These are phyloP conservation scores for Anorthoa munda DNA, from an alignment of 2,888 invertebrate species.

Conservation along the genomic window DNA sequence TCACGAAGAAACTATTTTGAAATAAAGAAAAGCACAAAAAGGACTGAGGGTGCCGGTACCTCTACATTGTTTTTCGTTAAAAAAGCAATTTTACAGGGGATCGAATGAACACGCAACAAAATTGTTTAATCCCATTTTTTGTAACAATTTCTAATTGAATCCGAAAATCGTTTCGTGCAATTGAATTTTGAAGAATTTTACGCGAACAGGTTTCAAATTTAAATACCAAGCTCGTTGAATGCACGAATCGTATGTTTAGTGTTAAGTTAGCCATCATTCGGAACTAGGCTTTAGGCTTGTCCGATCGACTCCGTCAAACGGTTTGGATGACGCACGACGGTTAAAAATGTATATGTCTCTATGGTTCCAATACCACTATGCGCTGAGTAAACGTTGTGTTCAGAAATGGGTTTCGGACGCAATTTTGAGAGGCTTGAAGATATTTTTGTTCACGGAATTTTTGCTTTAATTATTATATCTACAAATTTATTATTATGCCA, in stretches of 20 bases:
- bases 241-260: not conserved
- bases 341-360: constrained; percentile 9
- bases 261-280: constrained; percentile 1
- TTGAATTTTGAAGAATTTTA: constrained; percentile 1
- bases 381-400: not conserved
- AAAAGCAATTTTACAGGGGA: not conserved
- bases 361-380: not conserved
- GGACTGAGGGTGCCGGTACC: not conserved
- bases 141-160: constrained; percentile 1
- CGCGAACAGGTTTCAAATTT: constrained; percentile 5
- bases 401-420: not conserved
- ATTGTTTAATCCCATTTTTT: not conserved
- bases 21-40: not conserved
- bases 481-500: no score
- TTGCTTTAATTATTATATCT: no score
- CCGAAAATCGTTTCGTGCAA: not conserved
- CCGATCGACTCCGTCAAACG: not conserved
- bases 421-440: not conserved
- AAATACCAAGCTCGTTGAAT: constrained; percentile 11
- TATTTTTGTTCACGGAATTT: no score
- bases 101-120: not conserved
- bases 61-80: not conserved
- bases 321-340: not conserved
- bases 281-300: not conserved
- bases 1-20: not conserved